Evolutionary conservation across 2,113 vertebrate genomes (phyloP), one percentile per base, ranked within the genome.

Genomic region (Micromys minutus): DNA sequence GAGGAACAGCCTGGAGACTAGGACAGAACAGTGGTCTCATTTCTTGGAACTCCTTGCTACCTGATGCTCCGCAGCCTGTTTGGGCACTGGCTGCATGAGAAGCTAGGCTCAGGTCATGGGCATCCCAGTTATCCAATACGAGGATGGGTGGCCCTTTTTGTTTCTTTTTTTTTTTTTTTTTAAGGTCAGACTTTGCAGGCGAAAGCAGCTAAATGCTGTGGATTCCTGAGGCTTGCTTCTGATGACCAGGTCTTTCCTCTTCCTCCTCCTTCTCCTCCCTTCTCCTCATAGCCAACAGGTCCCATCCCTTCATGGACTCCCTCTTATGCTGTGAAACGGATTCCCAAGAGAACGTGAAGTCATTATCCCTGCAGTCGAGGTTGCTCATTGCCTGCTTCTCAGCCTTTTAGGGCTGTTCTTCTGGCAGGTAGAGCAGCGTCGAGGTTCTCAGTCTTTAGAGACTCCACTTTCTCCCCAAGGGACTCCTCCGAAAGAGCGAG

Each of bases 221-320:
- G 50, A 45, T 57, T 74, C 69, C 52, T 7, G n/a, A 65, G 69
- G 61, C 36, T 55, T 36, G 9, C 42, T 90, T 63, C 87, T 10
- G 0, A 0, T 9, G 21, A 57, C 52, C 36, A 71, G 31, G 63
- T 34, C 61, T 52, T 39, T 21, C 34, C 7, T 69, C 34, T 26
- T 69, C 65, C 16, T 11, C 0, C 0, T 16, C n/a, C 29, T 34
- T 2, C 17, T 26, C 19, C 13, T 8, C n/a, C 22, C 34, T 29
- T 65, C 7, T 19, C 9, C 10, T 63, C 36, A 1, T 52, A 2
- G 3, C 52, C 42, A 24, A 2, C 59, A 77, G 87, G 84, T 52
- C 47, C 63, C 84, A 47, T 65, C 57, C 13, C 39, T 65, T 42
- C 0, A 11, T 86, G 79, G 17, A 24, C 79, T 71, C 71, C 42